Base-by-base conservation (phyloP, 2,797 vertebrate genomes). In the Pipistrellus kuhlii region DNA sequence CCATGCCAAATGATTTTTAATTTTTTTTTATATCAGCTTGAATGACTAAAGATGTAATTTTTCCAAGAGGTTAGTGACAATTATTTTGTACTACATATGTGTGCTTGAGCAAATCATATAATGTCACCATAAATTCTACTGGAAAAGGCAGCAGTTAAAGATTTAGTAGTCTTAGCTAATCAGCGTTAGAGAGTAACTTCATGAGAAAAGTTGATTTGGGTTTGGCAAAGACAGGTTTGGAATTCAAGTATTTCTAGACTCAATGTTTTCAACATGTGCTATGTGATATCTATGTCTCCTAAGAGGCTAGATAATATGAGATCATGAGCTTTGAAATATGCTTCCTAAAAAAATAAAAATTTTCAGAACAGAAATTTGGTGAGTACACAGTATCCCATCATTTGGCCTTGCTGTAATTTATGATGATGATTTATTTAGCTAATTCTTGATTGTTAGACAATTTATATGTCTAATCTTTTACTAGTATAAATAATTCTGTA, bases 111-210 rank as follows among this genome's bases (percentile, higher is more conserved):
- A 84, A 89, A 90, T 88, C 51, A 75, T 69, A 44, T 35, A 55
- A 32, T 64, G 35, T 69, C 11, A 57, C n/a, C 38, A 57, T 71
- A 90, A 88, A 21, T 41, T 80, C 80, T 94, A 55, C 17, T 71
- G 68, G 62, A 68, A 73, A 82, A 84, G 27, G 12, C 72, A 85
- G n/a, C 69, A 84, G 32, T 12, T 73, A 72, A 62, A 72, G 27
- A 93, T 83, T 93, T 94, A 91, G 53, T 62, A 81, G 66, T 62
- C n/a, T 88, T 93, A 91, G 87, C 68, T 96, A 91, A 91, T 87
- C 46, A 83, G 64, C 27, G 27, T 89, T 90, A 90, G 41, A 82
- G 66, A 89, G 35, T 87, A 84, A 88, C 27, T 86, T 93, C 76
- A 80, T 83, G 38, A 95, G 78, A 90, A 85, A 90, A 93, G 17